phyloP scores from a whole-genome alignment of 2,113 vertebrate species.

The Cervus canadensis region DNA sequence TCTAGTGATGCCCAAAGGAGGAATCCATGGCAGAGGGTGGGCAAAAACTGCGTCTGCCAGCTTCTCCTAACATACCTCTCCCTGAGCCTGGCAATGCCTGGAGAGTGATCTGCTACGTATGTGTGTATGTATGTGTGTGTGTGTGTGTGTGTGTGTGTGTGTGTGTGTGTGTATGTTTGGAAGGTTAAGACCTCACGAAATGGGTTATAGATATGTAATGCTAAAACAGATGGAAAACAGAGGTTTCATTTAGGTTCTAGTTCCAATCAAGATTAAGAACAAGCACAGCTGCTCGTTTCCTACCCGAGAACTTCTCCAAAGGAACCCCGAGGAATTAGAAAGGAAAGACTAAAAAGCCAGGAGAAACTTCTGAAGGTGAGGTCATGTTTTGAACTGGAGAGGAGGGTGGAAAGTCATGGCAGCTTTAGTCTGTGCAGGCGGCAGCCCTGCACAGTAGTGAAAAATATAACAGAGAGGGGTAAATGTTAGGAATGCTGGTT shows the following conservation, averaged over 20 bases:
- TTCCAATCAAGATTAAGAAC: neutral
- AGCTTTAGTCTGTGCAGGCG: neutral
- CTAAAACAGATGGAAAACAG: neutral
- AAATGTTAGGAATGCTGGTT: neutral
- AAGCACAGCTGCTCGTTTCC: neutral
- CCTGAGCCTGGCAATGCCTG: neutral
- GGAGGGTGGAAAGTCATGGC: no score
- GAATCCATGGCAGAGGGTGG: neutral
- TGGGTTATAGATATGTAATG: neutral
- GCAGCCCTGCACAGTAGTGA: neutral
- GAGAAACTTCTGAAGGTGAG: neutral
- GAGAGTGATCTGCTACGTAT: neutral
- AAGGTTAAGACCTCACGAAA: neutral
- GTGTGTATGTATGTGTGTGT: fast-evolving
- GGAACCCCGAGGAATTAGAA: neutral
- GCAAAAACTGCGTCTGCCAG: neutral
- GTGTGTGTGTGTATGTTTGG: neutral
- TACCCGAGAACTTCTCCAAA: neutral
- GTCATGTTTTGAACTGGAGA: neutral
- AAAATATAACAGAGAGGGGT: neutral
- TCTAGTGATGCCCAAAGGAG: neutral
- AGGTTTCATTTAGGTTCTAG: neutral
- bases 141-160: fast-evolving
- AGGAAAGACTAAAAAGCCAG: neutral
- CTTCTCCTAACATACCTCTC: neutral